These are phyloP conservation scores for Hyperoplus lanceolatus DNA, from an alignment of 2,797 vertebrate species.

Conservation along the genomic window DNA sequence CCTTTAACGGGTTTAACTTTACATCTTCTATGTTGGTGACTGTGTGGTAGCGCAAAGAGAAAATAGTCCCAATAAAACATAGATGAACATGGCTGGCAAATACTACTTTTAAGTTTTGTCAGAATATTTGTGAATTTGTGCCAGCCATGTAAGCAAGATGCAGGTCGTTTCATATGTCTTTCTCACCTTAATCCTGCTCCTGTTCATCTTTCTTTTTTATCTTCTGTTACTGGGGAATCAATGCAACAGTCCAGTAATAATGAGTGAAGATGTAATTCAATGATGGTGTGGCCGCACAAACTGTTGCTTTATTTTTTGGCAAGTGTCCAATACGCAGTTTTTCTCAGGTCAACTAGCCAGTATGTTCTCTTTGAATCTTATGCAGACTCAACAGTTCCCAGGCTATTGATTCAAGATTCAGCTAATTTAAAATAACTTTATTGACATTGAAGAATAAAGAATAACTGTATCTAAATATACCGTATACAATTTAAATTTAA, in stretches of 20 bases:
- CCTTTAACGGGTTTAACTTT: not conserved
- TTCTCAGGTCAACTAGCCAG: slow-evolving; percentile 1
- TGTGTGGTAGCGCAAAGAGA: not conserved
- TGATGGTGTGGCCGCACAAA: slow-evolving; percentile 8
- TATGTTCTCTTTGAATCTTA: slow-evolving; percentile 18
- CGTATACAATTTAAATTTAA: not conserved
- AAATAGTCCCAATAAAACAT: not conserved
- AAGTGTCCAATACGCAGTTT: slow-evolving; percentile 24
- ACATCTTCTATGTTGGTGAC: not conserved
- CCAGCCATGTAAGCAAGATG: not conserved
- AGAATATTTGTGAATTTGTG: not conserved
- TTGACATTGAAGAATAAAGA: not conserved
- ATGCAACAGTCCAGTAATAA: slow-evolving; percentile 15
- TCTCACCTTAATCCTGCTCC: not conserved
- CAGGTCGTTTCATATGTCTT: not conserved
- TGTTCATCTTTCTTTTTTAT: not conserved
- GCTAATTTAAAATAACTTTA: not conserved
- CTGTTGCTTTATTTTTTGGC: slow-evolving; percentile 21
- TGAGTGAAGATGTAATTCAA: slow-evolving; percentile 28
- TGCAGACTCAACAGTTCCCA: slow-evolving; percentile 12
- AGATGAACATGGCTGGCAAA: not conserved
- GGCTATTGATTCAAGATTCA: slow-evolving; percentile 12
- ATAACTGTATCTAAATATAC: not conserved
- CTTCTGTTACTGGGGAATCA: slow-evolving; percentile 19
- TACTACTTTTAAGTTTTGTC: not conserved